Conservation (phyloP, 2,888 invertebrate genomes). For the Drosophila falleni region DNA sequence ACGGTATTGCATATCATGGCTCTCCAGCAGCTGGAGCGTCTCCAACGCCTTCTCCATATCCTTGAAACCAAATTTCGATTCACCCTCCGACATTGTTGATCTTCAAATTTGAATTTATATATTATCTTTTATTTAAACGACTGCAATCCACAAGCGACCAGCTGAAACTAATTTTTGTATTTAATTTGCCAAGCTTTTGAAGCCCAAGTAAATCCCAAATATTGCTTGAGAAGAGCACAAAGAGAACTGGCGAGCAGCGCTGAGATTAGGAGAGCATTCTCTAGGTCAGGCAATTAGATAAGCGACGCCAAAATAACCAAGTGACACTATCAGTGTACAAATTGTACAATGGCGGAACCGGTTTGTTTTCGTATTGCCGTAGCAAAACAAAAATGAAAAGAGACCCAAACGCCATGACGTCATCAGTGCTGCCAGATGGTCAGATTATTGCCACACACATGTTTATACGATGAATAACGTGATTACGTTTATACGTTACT, state of each 20-base stretch:
- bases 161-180: constrained; percentile 57
- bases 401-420: constrained; percentile 50
- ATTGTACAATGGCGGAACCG: constrained; percentile 51
- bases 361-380: constrained; percentile 65
- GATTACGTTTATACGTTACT: too few relatives aligned
- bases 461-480: not conserved
- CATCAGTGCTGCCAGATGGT: constrained; percentile 36
- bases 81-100: constrained; percentile 80
- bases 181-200: constrained; percentile 15
- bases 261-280: constrained; percentile 43
- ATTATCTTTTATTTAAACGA: constrained; percentile 13
- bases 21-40: constrained; percentile 88
- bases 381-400: constrained; percentile 72
- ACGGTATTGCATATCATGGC: constrained; percentile 89
- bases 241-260: constrained; percentile 48
- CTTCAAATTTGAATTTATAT: constrained; percentile 14
- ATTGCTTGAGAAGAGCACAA: constrained; percentile 16
- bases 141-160: constrained; percentile 45
- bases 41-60: constrained; percentile 90
- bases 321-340: constrained; percentile 58
- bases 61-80: constrained; percentile 90
- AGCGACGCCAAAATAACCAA: constrained; percentile 75
- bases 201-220: constrained; percentile 11
- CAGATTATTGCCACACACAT: not conserved
- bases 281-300: constrained; percentile 68